Base-by-base conservation (phyloP, 2,888 invertebrate species). In the Flabesymbios commensalis region DNA sequence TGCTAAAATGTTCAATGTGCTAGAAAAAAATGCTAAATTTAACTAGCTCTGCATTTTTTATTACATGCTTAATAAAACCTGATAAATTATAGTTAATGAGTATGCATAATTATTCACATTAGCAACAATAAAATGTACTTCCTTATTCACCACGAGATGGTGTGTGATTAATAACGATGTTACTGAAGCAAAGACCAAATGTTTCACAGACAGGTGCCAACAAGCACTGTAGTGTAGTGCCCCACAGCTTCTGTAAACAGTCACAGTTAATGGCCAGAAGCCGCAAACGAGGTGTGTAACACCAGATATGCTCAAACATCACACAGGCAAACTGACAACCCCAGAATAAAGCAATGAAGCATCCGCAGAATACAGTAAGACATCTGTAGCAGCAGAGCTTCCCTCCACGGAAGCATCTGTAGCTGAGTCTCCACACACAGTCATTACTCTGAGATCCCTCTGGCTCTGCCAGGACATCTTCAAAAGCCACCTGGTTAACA, bases 361-460 rank as follows among this genome's bases (percentile, higher is more conserved):
- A 88, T 0, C 89, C 89, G 3, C 88, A 83, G 26, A 90, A 72
- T 57, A 89, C 87, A 1, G 88, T 86, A 41, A 90, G 85, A 52
- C 88, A 78, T 4, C 87, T 86, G 84, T 90, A 90, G 80, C 89
- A 89, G 78, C 86, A 87, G 78, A 88, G 87, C 68, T 88, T 85
- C 17, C 89, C 86, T 69, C 87, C 83, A 41, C 86, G 85, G 83
- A 89, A 90, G 78, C 90, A 89, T 53, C 85, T 84, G 72, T 86
- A 84, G 73, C 88, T 88, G 45, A 88, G 82, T 10, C 87, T 84
- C 90, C 90, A 90, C 48, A 88, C 88, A 79, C 89, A 89, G 75
- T 90, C 88, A 0, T 88, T 48, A 2, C 70, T 70, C 53, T 73
- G 73, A 10, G 65, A 65, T 22, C 71, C 69, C 19, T 71, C 72